Evolutionary conservation across 1,140 invertebrate species (phyloP).

Genomic region (Panagrolaimus sp.): DNA sequence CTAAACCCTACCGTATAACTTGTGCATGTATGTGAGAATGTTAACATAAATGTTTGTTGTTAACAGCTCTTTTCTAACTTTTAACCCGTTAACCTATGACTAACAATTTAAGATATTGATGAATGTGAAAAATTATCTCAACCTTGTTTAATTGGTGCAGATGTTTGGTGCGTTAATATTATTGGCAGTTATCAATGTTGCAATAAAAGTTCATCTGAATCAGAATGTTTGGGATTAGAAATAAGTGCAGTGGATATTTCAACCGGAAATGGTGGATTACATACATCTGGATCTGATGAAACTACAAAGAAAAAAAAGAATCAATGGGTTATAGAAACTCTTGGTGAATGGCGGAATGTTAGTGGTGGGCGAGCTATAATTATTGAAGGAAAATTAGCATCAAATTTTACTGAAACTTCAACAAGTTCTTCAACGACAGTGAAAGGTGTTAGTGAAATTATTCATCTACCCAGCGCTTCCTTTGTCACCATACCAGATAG

Average conservation of each 20-base stretch:
- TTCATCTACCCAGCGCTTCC: too few species aligned
- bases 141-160: constrained; percentile 16
- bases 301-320: background rate
- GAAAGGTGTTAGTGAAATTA: too few species aligned
- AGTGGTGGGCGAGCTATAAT: constrained; percentile 29
- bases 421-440: too few species aligned
- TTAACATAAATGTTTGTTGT: background rate
- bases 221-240: constrained; percentile 30
- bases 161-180: constrained; percentile 42
- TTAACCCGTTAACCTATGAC: background rate
- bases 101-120: constrained; percentile 39
- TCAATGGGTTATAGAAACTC: constrained; percentile 16
- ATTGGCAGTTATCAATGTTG: constrained; percentile 44
- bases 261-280: constrained; percentile 8
- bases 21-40: background rate
- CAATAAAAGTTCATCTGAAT: background rate
- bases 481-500: too few species aligned
- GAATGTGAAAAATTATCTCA: constrained; percentile 32
- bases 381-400: constrained; percentile 14
- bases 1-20: too few species aligned
- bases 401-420: background rate
- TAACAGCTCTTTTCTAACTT: background rate
- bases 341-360: constrained; percentile 34
- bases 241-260: constrained; percentile 15
- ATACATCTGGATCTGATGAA: constrained; percentile 16